Base-by-base conservation (phyloP, 2,113 vertebrate genomes). In the Sporophila hypoxantha region DNA sequence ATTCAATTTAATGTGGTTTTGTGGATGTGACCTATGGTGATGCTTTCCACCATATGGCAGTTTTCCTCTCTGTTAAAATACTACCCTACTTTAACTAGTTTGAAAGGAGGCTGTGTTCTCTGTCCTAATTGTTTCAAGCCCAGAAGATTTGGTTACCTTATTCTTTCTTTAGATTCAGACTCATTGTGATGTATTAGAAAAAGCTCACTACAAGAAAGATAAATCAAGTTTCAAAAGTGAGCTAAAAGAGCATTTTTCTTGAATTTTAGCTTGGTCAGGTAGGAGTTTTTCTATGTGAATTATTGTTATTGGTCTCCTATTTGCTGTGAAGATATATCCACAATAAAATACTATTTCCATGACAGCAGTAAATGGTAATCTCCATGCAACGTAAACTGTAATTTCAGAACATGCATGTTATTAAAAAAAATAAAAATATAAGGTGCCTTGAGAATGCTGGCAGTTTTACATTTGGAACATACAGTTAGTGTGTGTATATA, bases 381-480 rank as follows among this genome's bases (percentile, higher is more conserved):
- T 97, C 96, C 98, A 98, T 99, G 98, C 97, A 97, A 97, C 44
- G 86, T 96, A 96, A 97, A 96, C 93, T 95, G 95, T 92, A 94
- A 94, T 95, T 96, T 96, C 94, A 96, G 97, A 95, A 96, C 97
- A 98, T 98, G 98, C 98, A 96, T 94, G 95, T 98, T 98, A 95
- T 95, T 88, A 71, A 91, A 98, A 98, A 98, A 97, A 96, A 95
- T 96, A 97, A 97, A 97, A 96, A 98, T 95, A 97, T 97, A 97
- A 97, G 97, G 95, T 98, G 97, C 97, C 97, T 96, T 91, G 92
- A 97, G 98, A 96, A 97, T 97, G 96, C 97, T 98, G 97, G 98
- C 97, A 97, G 97, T 97, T 97, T 97, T 96, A 96, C 93, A 96
- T 96, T 96, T 96, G 96, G 95, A 97, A 98, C 98, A 97, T 97